Percentiles rank a stretch among this genome's conserved stretches.
Conservation (phyloP, 2,888 invertebrate genomes). For the Andrena camellia region DNA sequence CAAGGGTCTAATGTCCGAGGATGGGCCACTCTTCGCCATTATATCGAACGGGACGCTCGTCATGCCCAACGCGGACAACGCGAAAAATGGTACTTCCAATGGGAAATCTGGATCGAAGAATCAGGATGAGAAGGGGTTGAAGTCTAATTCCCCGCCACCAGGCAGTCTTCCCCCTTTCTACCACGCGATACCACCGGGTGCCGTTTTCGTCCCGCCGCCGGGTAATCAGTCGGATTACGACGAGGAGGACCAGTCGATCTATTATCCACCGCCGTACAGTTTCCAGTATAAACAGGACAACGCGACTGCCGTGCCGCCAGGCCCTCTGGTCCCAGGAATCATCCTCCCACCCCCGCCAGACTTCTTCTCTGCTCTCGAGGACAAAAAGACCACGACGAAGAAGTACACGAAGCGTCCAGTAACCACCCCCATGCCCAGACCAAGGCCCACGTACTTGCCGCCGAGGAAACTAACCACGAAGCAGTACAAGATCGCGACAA, state of each 20-base stretch:
- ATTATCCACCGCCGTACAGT: conserved; percentile 96
- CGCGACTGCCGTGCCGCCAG: conserved; percentile 91
- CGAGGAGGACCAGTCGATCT: conserved; percentile 96
- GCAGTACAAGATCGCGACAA: conserved; percentile 67
- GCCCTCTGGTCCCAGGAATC: conserved; percentile 95
- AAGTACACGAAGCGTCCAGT: conserved; percentile 79
- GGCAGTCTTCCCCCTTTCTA: conserved; percentile 82
- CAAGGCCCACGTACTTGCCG: conserved; percentile 70
- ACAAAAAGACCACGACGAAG: conserved; percentile 80
- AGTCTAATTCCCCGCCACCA: conserved; percentile 86
- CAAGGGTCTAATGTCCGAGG: conserved; percentile 84
- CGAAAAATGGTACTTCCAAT: conserved; percentile 83
- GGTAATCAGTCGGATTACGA: conserved; percentile 91
- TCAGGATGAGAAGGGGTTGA: conserved; percentile 80
- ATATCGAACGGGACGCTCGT: conserved; percentile 86
- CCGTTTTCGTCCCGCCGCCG: conserved; percentile 86
- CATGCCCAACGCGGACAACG: conserved; percentile 63
- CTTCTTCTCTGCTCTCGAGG: conserved; percentile 91
- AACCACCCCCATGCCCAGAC: conserved; percentile 65
- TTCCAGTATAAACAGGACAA: conserved; percentile 93
- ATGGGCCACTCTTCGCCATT: conserved; percentile 86
- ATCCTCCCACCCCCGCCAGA: conserved; percentile 95
- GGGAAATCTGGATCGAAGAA: conserved; percentile 60
- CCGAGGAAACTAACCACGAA: conserved; percentile 76
- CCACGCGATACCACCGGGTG: conserved; percentile 88